Evolutionary conservation across 2,888 invertebrate genomes (phyloP), one percentile per base, ranked within the genome.

Genomic region (Erpobdella octoculata): DNA sequence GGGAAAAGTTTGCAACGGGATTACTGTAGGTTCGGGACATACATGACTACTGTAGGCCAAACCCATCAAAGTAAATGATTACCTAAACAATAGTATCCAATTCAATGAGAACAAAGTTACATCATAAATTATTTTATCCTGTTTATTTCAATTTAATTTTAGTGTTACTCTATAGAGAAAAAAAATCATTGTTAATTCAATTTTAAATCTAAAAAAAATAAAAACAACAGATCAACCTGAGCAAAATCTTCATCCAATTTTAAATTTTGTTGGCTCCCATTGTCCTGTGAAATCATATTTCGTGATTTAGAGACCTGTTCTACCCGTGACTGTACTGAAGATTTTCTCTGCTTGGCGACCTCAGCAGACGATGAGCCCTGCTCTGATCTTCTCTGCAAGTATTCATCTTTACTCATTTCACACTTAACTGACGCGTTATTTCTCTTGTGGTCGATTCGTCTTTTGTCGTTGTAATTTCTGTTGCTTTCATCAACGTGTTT

Each of bases 331-430:
- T 53, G 53, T 28, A 53, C 21, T 9, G n/a, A 53, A 53, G 53
- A 28, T 28, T 53, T 53, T 28, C 53, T 53, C 8, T 53, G 53
- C 28, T 28, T 53, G 8, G 53, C 21, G 28, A 25, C 53, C n/a
- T n/a, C n/a, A n/a, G n/a, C n/a, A n/a, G n/a, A n/a, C 21, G 28
- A 8, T 5, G 53, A 53, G 21, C 21, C 21, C 21, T 53, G 53
- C 28, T 53, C 53, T 28, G 28, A 53, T 28, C 28, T 53, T 53
- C 53, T 53, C 4, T 53, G 5, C 28, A 28, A 9, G 28, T 25
- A 53, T 21, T 53, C 53, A 53, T 53, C 53, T 53, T 53, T 53
- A 53, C 28, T 53, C 53, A 53, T 25, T 53, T 53, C 53, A 25
- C 21, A 53, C 28, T 53, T 53, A 1, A 53, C 53, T 53, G 53